phyloP scores from a whole-genome alignment of 1,140 invertebrate species.

The Zaprionus ghesquierei region DNA sequence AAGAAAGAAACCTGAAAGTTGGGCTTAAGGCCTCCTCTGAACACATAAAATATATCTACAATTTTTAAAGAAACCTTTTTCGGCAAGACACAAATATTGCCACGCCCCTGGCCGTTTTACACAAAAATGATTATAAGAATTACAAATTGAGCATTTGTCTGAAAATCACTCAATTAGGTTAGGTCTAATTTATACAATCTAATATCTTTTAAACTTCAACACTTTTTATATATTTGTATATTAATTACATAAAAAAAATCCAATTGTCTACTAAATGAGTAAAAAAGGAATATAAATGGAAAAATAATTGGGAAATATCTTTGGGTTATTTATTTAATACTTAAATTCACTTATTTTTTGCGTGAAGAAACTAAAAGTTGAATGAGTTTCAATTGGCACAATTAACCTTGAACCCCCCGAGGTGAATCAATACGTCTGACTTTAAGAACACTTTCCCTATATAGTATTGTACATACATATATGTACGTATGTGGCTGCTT shows the following conservation, averaged over 20 bases:
- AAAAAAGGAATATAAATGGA: not conserved
- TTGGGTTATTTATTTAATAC: not conserved
- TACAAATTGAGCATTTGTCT: not conserved
- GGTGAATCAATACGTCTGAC: not conserved
- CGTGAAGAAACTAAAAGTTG: not conserved
- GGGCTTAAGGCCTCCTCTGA: too few species aligned
- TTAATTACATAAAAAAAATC: too few species aligned
- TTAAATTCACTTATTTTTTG: not conserved
- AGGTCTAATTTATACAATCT: not conserved
- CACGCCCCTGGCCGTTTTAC: not conserved
- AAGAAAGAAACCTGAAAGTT: too few species aligned
- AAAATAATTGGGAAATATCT: not conserved
- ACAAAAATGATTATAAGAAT: not conserved
- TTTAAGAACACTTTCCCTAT: constrained; percentile 61
- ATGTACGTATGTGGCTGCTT: not conserved
- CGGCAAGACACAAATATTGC: not conserved
- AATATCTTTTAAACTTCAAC: not conserved
- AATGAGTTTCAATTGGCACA: not conserved
- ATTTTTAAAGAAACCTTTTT: not conserved
- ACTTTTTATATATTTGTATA: too few species aligned
- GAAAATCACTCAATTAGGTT: too few species aligned
- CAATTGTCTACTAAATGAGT: not conserved
- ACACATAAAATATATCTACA: not conserved
- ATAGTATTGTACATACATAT: not conserved
- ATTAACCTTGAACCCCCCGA: not conserved